phyloP scores from a whole-genome alignment of 2,888 invertebrate genomes.

The Lathronympha strigana region DNA sequence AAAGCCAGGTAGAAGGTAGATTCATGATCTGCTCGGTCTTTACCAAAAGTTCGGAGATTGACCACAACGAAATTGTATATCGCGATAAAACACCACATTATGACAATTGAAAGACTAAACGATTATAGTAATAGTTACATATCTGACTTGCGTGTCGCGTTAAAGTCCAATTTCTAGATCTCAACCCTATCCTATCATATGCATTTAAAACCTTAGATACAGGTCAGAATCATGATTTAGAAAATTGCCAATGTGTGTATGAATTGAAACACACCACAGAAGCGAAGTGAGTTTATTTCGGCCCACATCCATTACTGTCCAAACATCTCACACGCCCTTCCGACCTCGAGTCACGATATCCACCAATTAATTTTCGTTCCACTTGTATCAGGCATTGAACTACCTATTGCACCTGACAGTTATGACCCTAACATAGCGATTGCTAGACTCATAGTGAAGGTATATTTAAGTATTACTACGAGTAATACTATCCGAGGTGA shows the following conservation, averaged over 20 bases:
- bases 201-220: no score
- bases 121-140: no score
- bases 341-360: conserved; percentile 46
- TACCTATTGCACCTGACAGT: conserved; percentile 2
- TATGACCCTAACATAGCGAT: background rate
- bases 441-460: no score
- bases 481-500: background rate
- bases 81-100: background rate
- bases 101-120: background rate
- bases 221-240: background rate
- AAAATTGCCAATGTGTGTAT: background rate
- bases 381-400: conserved; percentile 11
- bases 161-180: background rate
- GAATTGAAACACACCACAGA: background rate
- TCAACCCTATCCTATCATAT: no score
- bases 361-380: conserved; percentile 49
- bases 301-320: conserved; percentile 39
- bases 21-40: no score
- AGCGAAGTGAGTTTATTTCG: conserved; percentile 17
- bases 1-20: background rate
- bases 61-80: background rate
- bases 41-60: no score
- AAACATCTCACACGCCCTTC: conserved; percentile 51
- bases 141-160: background rate
- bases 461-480: background rate